Conservation (phyloP, 1,140 invertebrate genomes). For the Ceratitis capitata region DNA sequence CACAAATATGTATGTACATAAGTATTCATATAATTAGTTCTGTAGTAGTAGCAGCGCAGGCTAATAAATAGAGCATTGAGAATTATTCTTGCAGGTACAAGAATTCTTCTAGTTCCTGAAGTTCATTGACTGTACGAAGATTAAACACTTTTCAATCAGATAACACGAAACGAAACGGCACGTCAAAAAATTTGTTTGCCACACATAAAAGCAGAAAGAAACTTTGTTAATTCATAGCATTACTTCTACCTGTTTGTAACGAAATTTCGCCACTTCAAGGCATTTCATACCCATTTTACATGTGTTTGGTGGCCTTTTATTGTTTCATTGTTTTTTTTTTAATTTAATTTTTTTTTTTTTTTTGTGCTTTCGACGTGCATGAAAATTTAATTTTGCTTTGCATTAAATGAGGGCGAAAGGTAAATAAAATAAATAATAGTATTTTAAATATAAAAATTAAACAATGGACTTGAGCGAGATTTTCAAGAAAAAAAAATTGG, state of each 20-base stretch:
- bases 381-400: slow-evolving; percentile 3
- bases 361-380: neutral
- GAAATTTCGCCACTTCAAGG: neutral
- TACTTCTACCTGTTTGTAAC: neutral
- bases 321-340: too few species aligned
- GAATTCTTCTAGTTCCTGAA: neutral
- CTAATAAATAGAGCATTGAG: slow-evolving; percentile 24
- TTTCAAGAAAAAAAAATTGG: too few species aligned
- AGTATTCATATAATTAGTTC: neutral
- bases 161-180: neutral
- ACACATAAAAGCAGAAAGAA: neutral
- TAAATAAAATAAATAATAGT: neutral
- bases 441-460: neutral
- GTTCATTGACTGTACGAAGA: slow-evolving; percentile 24
- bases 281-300: neutral
- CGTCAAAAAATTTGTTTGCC: neutral
- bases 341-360: too few species aligned
- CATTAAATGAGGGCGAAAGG: neutral
- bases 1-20: neutral
- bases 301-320: neutral
- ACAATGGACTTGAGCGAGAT: neutral
- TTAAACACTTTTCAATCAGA: slow-evolving; percentile 29
- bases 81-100: neutral
- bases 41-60: neutral
- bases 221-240: slow-evolving; percentile 4